Conservation (phyloP, 30 jellyfish, hydroid and myxozoan genomes). For the Haliclystus octoradiatus region DNA sequence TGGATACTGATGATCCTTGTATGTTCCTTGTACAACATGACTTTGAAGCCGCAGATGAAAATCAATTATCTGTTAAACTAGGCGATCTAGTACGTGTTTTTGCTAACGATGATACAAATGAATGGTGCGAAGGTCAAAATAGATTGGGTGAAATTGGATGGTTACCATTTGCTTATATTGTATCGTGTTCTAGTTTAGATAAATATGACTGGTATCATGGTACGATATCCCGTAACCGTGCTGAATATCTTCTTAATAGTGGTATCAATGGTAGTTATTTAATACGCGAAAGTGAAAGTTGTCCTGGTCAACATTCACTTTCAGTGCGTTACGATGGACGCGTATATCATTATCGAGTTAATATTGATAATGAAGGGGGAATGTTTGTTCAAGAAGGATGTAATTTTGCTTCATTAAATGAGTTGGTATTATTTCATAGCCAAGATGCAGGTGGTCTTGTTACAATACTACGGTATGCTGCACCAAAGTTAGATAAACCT, state of each 20-base stretch:
- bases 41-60: slow-evolving; percentile 78
- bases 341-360: slow-evolving; percentile 83
- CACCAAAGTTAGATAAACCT: slow-evolving; percentile 86
- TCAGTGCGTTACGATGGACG: slow-evolving; percentile 89
- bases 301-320: slow-evolving; percentile 88
- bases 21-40: slow-evolving; percentile 67
- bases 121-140: slow-evolving; percentile 90
- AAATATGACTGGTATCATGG: slow-evolving; percentile 94
- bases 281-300: slow-evolving; percentile 91
- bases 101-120: slow-evolving; percentile 38
- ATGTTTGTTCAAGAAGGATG: slow-evolving; percentile 80
- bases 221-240: slow-evolving; percentile 76
- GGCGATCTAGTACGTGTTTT: slow-evolving; percentile 58
- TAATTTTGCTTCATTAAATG: slow-evolving; percentile 66
- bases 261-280: slow-evolving; percentile 91
- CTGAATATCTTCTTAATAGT: slow-evolving; percentile 83
- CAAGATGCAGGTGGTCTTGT: slow-evolving; percentile 93
- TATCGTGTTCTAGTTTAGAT: slow-evolving; percentile 52
- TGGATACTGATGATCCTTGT: slow-evolving; percentile 41
- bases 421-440: slow-evolving; percentile 56
- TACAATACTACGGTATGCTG: slow-evolving; percentile 76
- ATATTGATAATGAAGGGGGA: slow-evolving; percentile 60
- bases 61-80: slow-evolving; percentile 55
- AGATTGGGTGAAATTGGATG: slow-evolving; percentile 59
- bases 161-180: slow-evolving; percentile 81